Evolutionary conservation across 2,888 invertebrate genomes (phyloP).

Genomic region (Sphaerophoria rueppellii): DNA sequence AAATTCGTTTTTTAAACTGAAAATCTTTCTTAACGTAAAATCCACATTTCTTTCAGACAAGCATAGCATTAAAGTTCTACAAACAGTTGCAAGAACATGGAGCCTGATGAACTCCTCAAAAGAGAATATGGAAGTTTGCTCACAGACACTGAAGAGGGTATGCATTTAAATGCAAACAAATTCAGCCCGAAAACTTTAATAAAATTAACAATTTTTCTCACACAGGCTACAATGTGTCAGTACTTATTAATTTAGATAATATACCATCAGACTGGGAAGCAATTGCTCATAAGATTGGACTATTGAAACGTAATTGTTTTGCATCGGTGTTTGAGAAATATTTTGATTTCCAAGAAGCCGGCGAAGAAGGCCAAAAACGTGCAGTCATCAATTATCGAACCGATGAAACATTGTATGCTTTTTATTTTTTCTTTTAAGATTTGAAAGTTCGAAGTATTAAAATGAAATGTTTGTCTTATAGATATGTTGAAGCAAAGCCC

Average conservation of each 20-base stretch:
- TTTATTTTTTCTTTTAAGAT: not conserved
- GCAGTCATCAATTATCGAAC: conserved; percentile 99
- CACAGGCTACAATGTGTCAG: conserved; percentile 94
- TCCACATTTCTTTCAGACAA: conserved; percentile 87
- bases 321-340: conserved; percentile 99
- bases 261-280: conserved; percentile 95
- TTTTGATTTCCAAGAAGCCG: conserved; percentile 98
- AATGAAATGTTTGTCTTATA: conserved; percentile 80
- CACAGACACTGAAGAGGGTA: conserved; percentile 93
- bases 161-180: conserved; percentile 63
- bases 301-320: conserved; percentile 98
- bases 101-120: conserved; percentile 97
- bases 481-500: conserved; percentile 98
- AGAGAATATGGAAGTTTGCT: conserved; percentile 94
- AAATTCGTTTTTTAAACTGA: not conserved
- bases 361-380: conserved; percentile 93
- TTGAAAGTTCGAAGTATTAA: not conserved
- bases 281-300: conserved; percentile 94
- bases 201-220: conserved; percentile 76
- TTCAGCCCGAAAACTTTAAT: not conserved
- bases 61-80: conserved; percentile 99
- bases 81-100: conserved; percentile 99
- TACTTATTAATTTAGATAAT: conserved; percentile 95
- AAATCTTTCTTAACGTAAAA: conserved; percentile 1
- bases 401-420: conserved; percentile 97